Evolutionary conservation across 2,888 invertebrate species (phyloP).

Genomic region (Coronaproctus castanopsis): DNA sequence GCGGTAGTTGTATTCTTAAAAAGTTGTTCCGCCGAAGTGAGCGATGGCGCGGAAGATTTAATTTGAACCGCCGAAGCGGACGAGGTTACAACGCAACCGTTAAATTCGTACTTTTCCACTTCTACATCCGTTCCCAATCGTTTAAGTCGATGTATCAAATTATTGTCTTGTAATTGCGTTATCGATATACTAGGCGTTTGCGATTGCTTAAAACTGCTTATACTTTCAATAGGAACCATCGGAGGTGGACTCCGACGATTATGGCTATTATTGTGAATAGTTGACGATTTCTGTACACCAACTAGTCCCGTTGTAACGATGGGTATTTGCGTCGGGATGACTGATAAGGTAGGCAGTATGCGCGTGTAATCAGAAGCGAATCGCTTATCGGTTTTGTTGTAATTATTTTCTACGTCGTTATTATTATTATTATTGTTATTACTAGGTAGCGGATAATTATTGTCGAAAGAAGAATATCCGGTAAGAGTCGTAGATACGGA

Average conservation of each 20-base stretch:
- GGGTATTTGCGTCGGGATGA: constrained; percentile 10
- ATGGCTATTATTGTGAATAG: no score
- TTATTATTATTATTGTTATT: no score
- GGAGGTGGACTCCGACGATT: constrained; percentile 8
- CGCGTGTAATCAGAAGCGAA: no score
- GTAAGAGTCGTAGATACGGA: no score
- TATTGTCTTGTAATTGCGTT: constrained; percentile 4
- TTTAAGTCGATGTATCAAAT: constrained; percentile 20
- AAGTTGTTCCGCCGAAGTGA: no score
- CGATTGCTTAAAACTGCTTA: neutral
- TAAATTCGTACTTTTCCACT: constrained; percentile 17
- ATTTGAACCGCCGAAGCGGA: neutral
- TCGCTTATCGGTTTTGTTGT: no score
- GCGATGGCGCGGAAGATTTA: no score
- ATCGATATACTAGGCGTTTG: neutral
- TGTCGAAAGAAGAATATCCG: no score
- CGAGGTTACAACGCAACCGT: neutral
- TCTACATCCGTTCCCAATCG: constrained; percentile 21
- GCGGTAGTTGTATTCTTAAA: neutral
- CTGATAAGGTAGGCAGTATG: constrained; percentile 2
- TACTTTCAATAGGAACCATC: constrained; percentile 11
- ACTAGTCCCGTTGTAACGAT: no score
- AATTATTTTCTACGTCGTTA: no score
- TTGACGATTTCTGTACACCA: no score
- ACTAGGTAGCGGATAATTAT: no score